A percentile compares a stretch with the other conserved stretches of the same genome.
Conservation (phyloP, 1,140 invertebrate species). For the Diorhabda carinulata region DNA sequence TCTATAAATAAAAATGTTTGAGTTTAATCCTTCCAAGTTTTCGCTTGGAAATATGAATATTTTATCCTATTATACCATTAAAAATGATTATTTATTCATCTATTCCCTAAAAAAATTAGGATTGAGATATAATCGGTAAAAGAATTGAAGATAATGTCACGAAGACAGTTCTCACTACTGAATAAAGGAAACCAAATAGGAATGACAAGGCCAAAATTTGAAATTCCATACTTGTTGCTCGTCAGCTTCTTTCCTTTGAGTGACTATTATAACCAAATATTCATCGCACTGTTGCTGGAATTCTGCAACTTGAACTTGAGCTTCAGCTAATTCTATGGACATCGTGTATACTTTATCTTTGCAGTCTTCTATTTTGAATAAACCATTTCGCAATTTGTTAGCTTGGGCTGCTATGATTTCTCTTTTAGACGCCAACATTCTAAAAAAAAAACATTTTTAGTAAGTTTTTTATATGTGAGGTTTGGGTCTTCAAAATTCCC, state of each 20-base stretch:
- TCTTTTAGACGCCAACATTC: conserved; percentile 69
- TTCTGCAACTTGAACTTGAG: conserved; percentile 68
- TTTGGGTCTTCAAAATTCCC: too few relatives aligned
- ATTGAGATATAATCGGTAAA: background rate
- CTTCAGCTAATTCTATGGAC: conserved; percentile 71
- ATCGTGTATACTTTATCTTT: conserved; percentile 71
- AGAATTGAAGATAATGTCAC: background rate
- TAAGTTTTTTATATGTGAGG: too few relatives aligned
- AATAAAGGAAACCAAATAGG: conserved; percentile 20
- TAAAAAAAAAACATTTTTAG: conserved; percentile 42
- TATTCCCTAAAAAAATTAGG: background rate
- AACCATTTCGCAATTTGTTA: conserved; percentile 69
- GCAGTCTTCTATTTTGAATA: conserved; percentile 76
- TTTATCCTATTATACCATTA: too few relatives aligned
- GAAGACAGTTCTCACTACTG: background rate
- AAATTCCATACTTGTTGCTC: conserved; percentile 56
- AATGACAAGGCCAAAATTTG: conserved; percentile 6
- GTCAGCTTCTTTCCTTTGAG: conserved; percentile 74
- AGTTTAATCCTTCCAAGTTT: too few relatives aligned
- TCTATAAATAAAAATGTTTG: conserved; percentile 42
- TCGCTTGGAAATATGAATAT: too few relatives aligned
- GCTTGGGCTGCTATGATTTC: conserved; percentile 63
- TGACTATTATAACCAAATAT: conserved; percentile 68
- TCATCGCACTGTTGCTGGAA: conserved; percentile 73
- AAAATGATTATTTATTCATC: too few relatives aligned